Base-by-base conservation (phyloP, 2,797 vertebrate species). In the Muscicapa striata region DNA sequence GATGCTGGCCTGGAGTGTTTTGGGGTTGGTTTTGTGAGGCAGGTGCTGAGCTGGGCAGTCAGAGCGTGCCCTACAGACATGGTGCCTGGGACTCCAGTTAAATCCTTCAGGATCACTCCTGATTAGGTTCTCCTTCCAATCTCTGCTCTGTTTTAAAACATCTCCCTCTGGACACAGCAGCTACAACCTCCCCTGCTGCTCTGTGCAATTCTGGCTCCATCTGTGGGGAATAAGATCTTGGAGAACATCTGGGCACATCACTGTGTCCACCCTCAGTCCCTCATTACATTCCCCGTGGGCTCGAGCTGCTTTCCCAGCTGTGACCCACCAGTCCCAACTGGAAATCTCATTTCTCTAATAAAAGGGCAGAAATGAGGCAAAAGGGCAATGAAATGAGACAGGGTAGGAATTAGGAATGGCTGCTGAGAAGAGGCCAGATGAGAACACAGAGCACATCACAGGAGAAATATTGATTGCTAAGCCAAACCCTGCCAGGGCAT, bases 51-150 rank as follows among this genome's bases (percentile, higher is more conserved):
- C 41, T 6, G 58, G 49, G 61, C 30, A 38, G 34, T 21, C 48
- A 72, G 52, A 46, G 5, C 1, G 0, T 78, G 70, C 36, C 66
- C 73, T 62, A 3, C 17, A n/a, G 64, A 17, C 1, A 1, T 14
- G 22, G 32, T 7, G 10, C 0, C 0, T 34, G 45, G 9, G 30
- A 45, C 17, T 76, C 26, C 59, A 49, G 40, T 15, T 64, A 52
- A 84, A 49, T 15, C n/a, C 26, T 34, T 43, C 5, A 19, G 34
- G 26, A 72, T 45, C 15, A 9, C 17, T 74, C 61, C 43, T 55
- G 30, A 48, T n/a, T 9, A 69, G 5, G 16, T 38, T 21, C 18
- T 72, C 58, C 26, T 76, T 72, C 72, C 48, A 73, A 34, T 27
- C 43, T 34, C 63, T 93, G 66, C n/a, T 16, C 30, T 82, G 46